Evolutionary conservation across 2,888 invertebrate genomes (phyloP), one percentile per base, ranked within the genome.

Genomic region (Erebia ligea): DNA sequence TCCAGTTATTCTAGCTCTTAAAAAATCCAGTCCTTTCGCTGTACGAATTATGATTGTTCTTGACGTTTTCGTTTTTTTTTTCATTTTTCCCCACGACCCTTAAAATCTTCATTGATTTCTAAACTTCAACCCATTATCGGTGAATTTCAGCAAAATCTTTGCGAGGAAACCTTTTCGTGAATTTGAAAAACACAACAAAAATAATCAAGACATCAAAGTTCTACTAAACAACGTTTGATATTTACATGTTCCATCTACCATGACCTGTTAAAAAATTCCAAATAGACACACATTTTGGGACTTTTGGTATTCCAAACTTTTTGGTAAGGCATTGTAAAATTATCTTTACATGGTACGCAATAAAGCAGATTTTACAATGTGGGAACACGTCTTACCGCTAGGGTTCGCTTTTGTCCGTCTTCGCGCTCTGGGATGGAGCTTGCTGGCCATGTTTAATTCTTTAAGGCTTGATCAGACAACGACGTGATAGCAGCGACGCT

Each of bases 381-480:
- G 58, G 54, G 62, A 42, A 67, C 50, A 69, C 64, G 67, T 71
- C 52, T 74, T 70, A 56, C 62, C 68, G 69, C 71, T 48, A 72
- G 72, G 72, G 77, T 68, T 75, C 73, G 88, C 86, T 89, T 89
- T 73, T 84, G 83, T 87, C 82, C 77, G 80, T 80, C 78, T 80
- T 77, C 79, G 73, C 81, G 86, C 90, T 87, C 86, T 83, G 89
- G 89, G 88, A 82, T 85, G 90, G 90, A 86, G 90, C 90, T 90
- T 90, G 89, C 90, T 89, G 90, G 86, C 87, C 81, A 75, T 76
- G 68, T 73, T 69, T 77, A 72, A 11, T 15, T 48, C 72, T 75
- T 75, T 17, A 17, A 52, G 54, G 54, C 19, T 54, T 54, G 19
- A 54, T 19, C 10, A 19, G 17, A 19, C 11, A 17, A 17, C 5